Conservation (phyloP, 37 sponge, comb jelly and placozoan genomes). For the Oopsacas minuta region DNA sequence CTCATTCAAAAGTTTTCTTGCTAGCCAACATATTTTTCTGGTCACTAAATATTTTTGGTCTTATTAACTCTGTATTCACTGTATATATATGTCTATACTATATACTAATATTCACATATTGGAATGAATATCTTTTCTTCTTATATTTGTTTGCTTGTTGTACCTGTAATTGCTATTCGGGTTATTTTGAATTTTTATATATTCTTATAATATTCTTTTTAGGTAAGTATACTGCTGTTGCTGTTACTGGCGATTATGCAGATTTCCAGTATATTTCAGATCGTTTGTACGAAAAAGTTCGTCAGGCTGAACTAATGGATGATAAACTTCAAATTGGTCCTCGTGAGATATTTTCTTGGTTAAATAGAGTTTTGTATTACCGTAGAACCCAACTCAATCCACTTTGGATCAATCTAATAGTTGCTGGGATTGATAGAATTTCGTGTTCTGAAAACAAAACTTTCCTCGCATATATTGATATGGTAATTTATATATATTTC, state of each 20-base stretch:
- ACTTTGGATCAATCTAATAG: background rate
- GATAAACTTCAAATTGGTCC: background rate
- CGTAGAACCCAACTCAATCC: background rate
- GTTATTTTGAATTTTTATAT: no score
- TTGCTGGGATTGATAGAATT: background rate
- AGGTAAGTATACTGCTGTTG: background rate
- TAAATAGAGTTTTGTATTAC: background rate
- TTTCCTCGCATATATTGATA: background rate
- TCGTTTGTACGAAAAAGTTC: background rate
- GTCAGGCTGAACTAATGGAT: background rate
- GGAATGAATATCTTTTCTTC: no score
- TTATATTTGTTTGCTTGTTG: no score
- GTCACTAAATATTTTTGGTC: no score
- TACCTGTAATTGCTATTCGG: no score
- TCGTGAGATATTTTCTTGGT: background rate
- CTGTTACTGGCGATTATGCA: background rate
- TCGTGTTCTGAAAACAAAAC: background rate
- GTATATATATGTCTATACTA: no score
- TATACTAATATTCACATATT: no score
- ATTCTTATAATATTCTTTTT: no score
- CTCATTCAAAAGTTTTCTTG: no score
- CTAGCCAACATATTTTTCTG: no score
- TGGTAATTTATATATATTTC: no score
- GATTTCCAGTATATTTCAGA: background rate
- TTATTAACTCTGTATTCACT: no score